These are phyloP conservation scores for Sclerurus mexicanus DNA, from an alignment of 2,113 vertebrate genomes.

Conservation along the genomic window DNA sequence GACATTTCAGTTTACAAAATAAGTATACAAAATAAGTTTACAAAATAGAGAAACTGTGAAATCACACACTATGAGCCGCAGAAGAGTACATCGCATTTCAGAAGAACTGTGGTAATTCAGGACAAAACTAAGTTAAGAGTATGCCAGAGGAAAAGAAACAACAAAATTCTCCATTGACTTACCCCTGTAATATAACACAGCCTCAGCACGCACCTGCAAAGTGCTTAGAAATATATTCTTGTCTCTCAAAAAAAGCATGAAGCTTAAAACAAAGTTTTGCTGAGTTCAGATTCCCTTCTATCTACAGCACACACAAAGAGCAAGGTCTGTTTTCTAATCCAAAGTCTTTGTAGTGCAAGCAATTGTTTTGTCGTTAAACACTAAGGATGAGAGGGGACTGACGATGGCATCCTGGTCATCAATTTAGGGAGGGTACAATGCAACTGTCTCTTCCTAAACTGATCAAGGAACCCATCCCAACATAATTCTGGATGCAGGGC, in stretches of 20 bases:
- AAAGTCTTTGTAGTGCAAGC: background rate
- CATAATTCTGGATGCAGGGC: background rate
- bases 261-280: background rate
- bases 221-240: background rate
- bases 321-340: background rate
- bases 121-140: background rate
- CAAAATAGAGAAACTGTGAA: background rate
- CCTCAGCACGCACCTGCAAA: background rate
- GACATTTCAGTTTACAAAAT: conserved; percentile 8
- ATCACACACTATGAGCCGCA: background rate
- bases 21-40: background rate
- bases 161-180: background rate
- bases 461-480: background rate
- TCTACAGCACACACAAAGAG: background rate
- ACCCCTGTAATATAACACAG: background rate
- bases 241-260: background rate
- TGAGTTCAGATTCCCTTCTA: background rate
- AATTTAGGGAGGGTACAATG: background rate
- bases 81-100: background rate
- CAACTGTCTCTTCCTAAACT: background rate
- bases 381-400: background rate
- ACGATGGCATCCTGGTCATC: background rate
- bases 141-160: background rate
- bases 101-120: background rate
- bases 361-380: background rate